These are phyloP conservation scores for Drosophila hydei DNA, from an alignment of 1,140 invertebrate species.

Conservation along the genomic window DNA sequence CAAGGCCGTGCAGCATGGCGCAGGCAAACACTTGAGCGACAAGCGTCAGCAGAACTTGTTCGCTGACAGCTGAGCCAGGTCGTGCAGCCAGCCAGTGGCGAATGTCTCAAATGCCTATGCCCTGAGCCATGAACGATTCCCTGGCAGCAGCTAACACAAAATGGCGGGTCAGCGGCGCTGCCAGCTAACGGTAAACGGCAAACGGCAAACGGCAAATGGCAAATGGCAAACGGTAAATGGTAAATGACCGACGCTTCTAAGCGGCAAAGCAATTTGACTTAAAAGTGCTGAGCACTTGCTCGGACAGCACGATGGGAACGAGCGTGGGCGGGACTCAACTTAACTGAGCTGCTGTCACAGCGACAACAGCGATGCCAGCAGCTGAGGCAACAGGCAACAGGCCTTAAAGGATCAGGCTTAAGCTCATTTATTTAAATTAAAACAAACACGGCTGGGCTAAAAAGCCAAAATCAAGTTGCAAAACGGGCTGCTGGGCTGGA, in stretches of 20 bases:
- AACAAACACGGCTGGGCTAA: slow-evolving; percentile 78
- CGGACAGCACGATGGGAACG: background rate
- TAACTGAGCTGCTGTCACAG: slow-evolving; percentile 25
- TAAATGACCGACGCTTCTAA: slow-evolving; percentile 62
- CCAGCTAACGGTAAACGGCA: slow-evolving; percentile 27
- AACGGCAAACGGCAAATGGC: slow-evolving; percentile 30
- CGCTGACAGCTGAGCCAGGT: slow-evolving; percentile 23
- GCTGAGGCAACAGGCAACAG: slow-evolving; percentile 27
- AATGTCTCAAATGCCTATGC: slow-evolving; percentile 49
- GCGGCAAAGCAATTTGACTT: slow-evolving; percentile 80
- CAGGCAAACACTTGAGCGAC: slow-evolving; percentile 45
- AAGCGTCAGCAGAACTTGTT: slow-evolving; percentile 26
- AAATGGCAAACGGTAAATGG: slow-evolving; percentile 10
- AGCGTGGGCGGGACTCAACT: slow-evolving; percentile 47
- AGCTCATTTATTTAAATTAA: slow-evolving; percentile 84
- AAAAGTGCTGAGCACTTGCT: slow-evolving; percentile 81
- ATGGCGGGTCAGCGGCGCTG: slow-evolving; percentile 21
- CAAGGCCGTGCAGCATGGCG: slow-evolving; percentile 15
- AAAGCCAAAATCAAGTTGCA: slow-evolving; percentile 43
- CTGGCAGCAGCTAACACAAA: background rate
- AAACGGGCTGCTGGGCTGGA: background rate
- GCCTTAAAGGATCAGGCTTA: slow-evolving; percentile 81
- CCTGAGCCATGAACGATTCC: slow-evolving; percentile 18
- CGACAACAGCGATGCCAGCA: slow-evolving; percentile 37
- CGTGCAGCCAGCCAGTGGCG: slow-evolving; percentile 24